These are phyloP conservation scores for Sciurus vulgaris DNA, from an alignment of 2,797 vertebrate species.

Conservation along the genomic window DNA sequence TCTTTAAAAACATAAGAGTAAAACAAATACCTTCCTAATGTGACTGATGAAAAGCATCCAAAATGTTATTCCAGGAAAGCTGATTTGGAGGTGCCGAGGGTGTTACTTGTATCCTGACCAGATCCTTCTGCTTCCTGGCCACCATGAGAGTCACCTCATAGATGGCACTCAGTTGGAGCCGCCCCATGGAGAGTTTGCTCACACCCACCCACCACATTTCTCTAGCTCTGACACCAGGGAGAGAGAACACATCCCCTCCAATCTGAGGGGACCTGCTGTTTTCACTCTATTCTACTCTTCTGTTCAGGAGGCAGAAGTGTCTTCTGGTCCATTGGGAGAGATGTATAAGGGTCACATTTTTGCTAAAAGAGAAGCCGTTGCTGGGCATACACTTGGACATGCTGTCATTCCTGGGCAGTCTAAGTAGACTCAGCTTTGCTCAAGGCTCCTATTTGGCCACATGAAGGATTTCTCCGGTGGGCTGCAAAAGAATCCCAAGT, in stretches of 20 bases:
- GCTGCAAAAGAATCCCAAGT: not conserved
- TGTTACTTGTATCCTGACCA: not conserved
- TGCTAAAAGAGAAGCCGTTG: not conserved
- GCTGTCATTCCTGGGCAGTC: accelerated
- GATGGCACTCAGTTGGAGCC: no score
- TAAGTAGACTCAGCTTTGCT: not conserved
- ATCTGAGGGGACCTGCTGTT: not conserved
- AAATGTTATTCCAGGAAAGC: not conserved
- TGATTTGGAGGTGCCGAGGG: not conserved
- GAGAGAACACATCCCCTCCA: not conserved
- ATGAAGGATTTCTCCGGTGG: not conserved
- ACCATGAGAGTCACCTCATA: not conserved
- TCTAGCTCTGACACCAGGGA: not conserved
- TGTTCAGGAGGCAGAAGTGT: not conserved
- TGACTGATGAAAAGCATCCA: not conserved
- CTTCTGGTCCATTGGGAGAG: accelerated
- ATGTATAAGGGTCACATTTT: accelerated
- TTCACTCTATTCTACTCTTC: not conserved
- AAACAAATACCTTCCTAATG: not conserved
- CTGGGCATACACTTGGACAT: accelerated
- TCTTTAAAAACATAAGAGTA: not conserved
- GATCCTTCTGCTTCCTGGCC: not conserved
- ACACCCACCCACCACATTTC: no score
- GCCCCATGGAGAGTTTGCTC: accelerated
- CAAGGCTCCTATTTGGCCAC: not conserved